Percentiles rank a stretch among this genome's conserved stretches.
These are phyloP conservation scores for Oncorhynchus nerka DNA, from an alignment of 2,113 vertebrate species.

Conservation along the genomic window DNA sequence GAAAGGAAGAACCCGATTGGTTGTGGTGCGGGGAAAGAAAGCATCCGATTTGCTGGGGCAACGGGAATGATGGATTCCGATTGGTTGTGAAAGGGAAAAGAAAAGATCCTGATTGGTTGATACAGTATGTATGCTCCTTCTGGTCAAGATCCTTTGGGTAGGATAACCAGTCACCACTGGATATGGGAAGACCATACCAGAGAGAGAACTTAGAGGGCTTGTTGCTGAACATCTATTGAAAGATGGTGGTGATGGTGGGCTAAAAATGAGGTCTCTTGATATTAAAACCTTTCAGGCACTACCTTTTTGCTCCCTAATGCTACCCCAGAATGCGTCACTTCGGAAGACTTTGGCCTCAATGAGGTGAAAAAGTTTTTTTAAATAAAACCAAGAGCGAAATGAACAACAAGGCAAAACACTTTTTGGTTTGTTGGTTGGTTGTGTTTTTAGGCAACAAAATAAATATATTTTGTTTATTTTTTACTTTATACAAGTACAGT, in stretches of 20 bases:
- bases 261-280: not conserved
- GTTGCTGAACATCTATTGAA: no score
- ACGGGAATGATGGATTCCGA: not conserved
- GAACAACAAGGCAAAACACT: not conserved
- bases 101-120: no score
- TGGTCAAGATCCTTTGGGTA: no score
- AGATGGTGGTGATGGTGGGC: no score
- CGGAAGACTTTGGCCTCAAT: conserved; percentile 49
- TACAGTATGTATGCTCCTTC: no score
- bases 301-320: conserved; percentile 17
- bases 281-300: not conserved
- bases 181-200: not conserved
- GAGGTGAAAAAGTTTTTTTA: conserved; percentile 32
- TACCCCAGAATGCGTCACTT: conserved; percentile 41
- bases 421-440: conserved; percentile 13
- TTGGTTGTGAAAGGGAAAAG: no score
- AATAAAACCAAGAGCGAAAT: conserved; percentile 13
- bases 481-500: conserved; percentile 70
- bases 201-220: not conserved
- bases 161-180: no score
- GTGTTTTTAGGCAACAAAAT: conserved; percentile 49
- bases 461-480: conserved; percentile 66
- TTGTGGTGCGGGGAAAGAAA: not conserved
- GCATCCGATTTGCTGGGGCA: not conserved
- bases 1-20: not conserved